Evolutionary conservation across 2,888 invertebrate species (phyloP).

Genomic region (Tachystola acroxantha): DNA sequence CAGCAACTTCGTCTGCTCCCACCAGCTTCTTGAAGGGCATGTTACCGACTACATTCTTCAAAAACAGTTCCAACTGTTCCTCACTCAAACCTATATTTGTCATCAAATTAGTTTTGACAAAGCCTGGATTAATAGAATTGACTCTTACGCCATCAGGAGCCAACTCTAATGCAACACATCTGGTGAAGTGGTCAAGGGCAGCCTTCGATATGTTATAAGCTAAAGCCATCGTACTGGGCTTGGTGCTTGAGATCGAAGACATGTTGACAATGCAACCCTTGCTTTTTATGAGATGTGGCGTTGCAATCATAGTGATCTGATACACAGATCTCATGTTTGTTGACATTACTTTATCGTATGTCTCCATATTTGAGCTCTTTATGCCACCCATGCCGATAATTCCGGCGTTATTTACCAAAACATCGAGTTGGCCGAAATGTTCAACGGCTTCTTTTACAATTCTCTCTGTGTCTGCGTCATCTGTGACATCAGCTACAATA

Average conservation of each 20-base stretch:
- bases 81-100: slow-evolving; percentile 77
- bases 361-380: slow-evolving; percentile 87
- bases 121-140: slow-evolving; percentile 97
- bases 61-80: slow-evolving; percentile 87
- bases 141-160: slow-evolving; percentile 89
- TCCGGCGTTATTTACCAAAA: slow-evolving; percentile 93
- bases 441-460: slow-evolving; percentile 84
- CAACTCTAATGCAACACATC: slow-evolving; percentile 91
- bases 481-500: slow-evolving; percentile 81
- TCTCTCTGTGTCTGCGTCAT: slow-evolving; percentile 81
- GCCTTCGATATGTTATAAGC: slow-evolving; percentile 95
- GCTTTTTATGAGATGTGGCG: slow-evolving; percentile 87
- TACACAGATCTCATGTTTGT: slow-evolving; percentile 90
- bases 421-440: slow-evolving; percentile 84
- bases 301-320: slow-evolving; percentile 88
- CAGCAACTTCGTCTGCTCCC: slow-evolving; percentile 89
- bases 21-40: slow-evolving; percentile 93
- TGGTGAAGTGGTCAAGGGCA: slow-evolving; percentile 95
- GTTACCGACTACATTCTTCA: slow-evolving; percentile 80
- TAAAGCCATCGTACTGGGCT: slow-evolving; percentile 83
- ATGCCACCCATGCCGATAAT: slow-evolving; percentile 86
- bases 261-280: slow-evolving; percentile 95
- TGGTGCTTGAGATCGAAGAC: slow-evolving; percentile 89
- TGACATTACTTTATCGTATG: slow-evolving; percentile 91
- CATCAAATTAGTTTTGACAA: slow-evolving; percentile 90